These are phyloP conservation scores for Drosophila pectinifera DNA, from an alignment of 1,140 invertebrate genomes.

Conservation along the genomic window DNA sequence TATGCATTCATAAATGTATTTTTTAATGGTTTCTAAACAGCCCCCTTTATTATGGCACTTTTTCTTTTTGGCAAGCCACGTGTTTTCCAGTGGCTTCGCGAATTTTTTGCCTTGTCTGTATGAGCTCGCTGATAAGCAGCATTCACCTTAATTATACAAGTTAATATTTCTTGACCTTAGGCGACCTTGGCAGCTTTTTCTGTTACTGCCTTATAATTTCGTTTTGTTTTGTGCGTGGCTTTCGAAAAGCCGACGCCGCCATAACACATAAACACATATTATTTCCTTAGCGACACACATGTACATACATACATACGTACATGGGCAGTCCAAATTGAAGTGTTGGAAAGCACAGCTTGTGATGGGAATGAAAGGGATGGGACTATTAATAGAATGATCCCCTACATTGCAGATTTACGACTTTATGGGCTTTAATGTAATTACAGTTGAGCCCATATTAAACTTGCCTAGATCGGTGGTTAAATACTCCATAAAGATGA, in stretches of 20 bases:
- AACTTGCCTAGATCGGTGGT: constrained; percentile 12
- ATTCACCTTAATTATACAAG: constrained; percentile 28
- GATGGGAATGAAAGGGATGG: constrained; percentile 15
- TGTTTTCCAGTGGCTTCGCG: constrained; percentile 52
- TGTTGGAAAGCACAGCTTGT: constrained; percentile 43
- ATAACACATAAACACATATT: constrained; percentile 8
- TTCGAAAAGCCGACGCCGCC: constrained; percentile 25
- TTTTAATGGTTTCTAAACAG: not conserved
- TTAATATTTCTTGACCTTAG: constrained; percentile 61
- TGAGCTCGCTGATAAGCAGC: constrained; percentile 51
- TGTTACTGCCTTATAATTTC: constrained; percentile 19
- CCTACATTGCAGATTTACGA: constrained; percentile 37
- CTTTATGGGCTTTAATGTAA: constrained; percentile 28
- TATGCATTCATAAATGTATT: not conserved
- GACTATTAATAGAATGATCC: constrained; percentile 25
- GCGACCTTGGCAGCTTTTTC: constrained; percentile 53
- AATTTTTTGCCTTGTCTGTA: constrained; percentile 20
- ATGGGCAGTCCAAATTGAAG: constrained; percentile 12
- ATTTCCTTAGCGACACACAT: not conserved
- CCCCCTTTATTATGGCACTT: not conserved
- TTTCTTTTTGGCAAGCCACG: constrained; percentile 51
- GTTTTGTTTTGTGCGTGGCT: constrained; percentile 39
- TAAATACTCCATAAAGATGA: constrained; percentile 22
- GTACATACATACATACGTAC: not conserved
- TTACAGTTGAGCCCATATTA: constrained; percentile 14